Base-by-base conservation (phyloP, 2,797 vertebrate genomes). In the Tragelaphus oryx region DNA sequence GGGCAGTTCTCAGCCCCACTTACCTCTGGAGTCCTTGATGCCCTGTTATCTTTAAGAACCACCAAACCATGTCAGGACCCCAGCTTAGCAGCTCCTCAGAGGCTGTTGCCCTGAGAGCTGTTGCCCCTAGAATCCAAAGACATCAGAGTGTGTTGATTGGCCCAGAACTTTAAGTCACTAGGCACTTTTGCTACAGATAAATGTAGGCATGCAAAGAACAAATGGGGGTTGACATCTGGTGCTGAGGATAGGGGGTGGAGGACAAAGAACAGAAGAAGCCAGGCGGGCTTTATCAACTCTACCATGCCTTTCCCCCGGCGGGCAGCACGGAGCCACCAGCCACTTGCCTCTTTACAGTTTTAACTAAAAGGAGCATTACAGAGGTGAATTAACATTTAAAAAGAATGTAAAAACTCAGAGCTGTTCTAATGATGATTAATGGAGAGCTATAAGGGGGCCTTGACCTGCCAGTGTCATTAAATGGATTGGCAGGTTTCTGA, bases 321-420 rank as follows among this genome's bases (percentile, higher is more conserved):
- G 93, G 94, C 94, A 54, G 96, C 54, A 48, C 46, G 88, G 92
- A 98, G 97, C 96, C 75, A 96, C 62, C 96, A 97, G 33, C 91
- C 96, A 97, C 97, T 96, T 97, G 95, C 96, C 96, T 97, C 97
- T 98, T 98, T 97, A 96, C 97, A 97, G 97, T 97, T 98, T 94
- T 96, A 98, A 98, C 98, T 98, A 97, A 98, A 98, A 98, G 98
- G 96, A 97, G 97, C 97, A 97, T 98, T 98, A 97, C 97, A 98
- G 98, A 98, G 98, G 97, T 98, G 98, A 98, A 98, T 98, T 98
- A 98, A 98, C 98, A 98, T 98, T 98, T 98, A 68, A 98, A 98
- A 98, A 98, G 98, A 97, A 97, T 97, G 97, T 98, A 98, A 98
- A 98, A 98, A 98, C 98, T 98, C 98, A 92, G 98, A 98, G 97